Percentiles rank a stretch among this genome's conserved stretches.
These are phyloP conservation scores for Urocitellus parryii DNA, from an alignment of 2,113 vertebrate species.

Conservation along the genomic window DNA sequence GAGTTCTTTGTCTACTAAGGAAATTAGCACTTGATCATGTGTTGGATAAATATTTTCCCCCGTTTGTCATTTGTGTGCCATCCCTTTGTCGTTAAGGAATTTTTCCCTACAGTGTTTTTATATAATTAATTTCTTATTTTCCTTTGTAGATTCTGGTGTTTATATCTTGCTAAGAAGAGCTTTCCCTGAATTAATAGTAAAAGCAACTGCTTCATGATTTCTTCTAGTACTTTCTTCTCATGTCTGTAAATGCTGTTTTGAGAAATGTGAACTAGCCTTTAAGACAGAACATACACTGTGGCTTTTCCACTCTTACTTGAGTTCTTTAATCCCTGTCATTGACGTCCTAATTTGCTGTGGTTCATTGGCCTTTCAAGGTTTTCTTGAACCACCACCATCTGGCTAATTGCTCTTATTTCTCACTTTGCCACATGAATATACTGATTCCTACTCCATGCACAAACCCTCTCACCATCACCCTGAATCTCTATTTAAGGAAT, in stretches of 20 bases:
- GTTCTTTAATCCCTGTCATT: background rate
- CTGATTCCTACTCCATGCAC: background rate
- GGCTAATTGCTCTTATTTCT: background rate
- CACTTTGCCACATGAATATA: background rate
- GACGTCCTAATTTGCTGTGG: background rate
- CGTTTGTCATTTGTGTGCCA: background rate
- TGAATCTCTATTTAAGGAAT: background rate
- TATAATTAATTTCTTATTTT: constrained; percentile 43
- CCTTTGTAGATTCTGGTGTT: background rate
- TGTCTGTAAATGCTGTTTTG: background rate
- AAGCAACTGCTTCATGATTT: background rate
- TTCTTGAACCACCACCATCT: background rate
- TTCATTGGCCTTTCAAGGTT: background rate
- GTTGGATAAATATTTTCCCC: background rate
- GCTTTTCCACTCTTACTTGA: background rate
- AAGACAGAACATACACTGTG: background rate
- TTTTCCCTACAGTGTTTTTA: constrained; percentile 6
- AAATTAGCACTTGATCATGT: background rate
- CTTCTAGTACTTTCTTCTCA: background rate
- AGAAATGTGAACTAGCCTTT: background rate
- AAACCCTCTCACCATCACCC: background rate
- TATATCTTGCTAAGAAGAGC: background rate
- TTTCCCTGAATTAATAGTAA: background rate
- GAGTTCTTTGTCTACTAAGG: background rate
- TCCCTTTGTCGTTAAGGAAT: background rate